Conservation (phyloP, 1,140 invertebrate genomes). For the Bicyclus anynana region DNA sequence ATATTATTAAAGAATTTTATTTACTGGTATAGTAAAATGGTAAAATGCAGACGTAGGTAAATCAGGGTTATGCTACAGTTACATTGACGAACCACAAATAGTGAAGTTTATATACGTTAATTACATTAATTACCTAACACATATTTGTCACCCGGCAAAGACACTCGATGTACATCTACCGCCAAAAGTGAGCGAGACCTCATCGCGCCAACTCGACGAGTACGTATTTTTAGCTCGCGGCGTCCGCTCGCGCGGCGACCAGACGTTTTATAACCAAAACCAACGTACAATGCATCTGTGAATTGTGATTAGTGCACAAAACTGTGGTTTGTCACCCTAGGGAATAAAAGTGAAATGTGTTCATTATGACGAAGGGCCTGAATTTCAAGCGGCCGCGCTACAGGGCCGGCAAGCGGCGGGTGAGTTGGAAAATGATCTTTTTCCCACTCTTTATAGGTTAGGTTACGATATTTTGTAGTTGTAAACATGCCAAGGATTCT, state of each 20-base stretch:
- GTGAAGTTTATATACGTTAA: not conserved
- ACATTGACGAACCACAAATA: too few relatives aligned
- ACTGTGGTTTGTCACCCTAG: slow-evolving; percentile 29
- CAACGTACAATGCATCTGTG: slow-evolving; percentile 18
- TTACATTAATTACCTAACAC: not conserved
- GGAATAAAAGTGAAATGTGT: slow-evolving; percentile 50
- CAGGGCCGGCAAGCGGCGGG: slow-evolving; percentile 38
- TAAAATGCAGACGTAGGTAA: too few relatives aligned
- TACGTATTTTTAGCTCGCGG: slow-evolving; percentile 56
- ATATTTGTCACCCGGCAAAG: not conserved
- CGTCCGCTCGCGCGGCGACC: slow-evolving; percentile 40
- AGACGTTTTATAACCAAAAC: slow-evolving; percentile 26
- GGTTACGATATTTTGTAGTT: not conserved
- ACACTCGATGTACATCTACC: slow-evolving; percentile 34
- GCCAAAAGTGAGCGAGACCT: not conserved
- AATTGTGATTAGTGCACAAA: not conserved
- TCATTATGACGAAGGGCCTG: slow-evolving; percentile 66
- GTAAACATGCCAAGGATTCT: not conserved
- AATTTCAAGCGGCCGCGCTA: slow-evolving; percentile 47
- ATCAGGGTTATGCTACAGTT: too few relatives aligned
- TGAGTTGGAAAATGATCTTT: slow-evolving; percentile 25
- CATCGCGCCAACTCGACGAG: slow-evolving; percentile 8
- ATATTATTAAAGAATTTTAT: too few relatives aligned
- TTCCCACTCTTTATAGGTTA: not conserved
- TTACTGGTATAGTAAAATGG: too few relatives aligned